Conservation (phyloP, 2,113 vertebrate species). For the Bambusicola thoracicus region DNA sequence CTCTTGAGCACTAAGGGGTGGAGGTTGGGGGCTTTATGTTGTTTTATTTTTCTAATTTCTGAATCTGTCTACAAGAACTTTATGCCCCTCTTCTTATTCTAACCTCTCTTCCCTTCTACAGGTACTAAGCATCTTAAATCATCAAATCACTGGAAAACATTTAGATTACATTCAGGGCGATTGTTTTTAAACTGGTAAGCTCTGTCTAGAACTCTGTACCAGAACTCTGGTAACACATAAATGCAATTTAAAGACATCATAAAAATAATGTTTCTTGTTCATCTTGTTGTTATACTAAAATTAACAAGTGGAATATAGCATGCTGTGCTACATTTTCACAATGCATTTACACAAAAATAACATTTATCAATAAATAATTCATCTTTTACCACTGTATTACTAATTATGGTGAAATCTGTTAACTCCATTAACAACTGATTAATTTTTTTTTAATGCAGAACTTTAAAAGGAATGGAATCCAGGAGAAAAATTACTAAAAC, state of each 20-base stretch:
- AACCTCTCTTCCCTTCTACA: neutral
- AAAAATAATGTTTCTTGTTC: neutral
- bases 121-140: neutral
- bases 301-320: neutral
- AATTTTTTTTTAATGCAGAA: neutral
- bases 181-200: neutral
- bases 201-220: neutral
- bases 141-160: neutral
- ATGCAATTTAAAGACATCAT: neutral
- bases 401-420: neutral
- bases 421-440: neutral
- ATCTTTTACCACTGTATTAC: neutral
- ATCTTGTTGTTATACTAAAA: neutral
- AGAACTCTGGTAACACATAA: neutral
- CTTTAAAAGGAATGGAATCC: neutral
- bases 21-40: neutral
- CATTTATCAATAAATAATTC: neutral
- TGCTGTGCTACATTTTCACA: neutral
- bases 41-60: neutral
- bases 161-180: neutral
- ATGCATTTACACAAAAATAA: neutral
- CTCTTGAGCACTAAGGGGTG: neutral
- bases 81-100: neutral
- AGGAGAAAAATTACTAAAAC: neutral
- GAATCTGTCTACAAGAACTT: neutral